These are phyloP conservation scores for Beris morrisii DNA, from an alignment of 2,888 invertebrate species.

Conservation along the genomic window DNA sequence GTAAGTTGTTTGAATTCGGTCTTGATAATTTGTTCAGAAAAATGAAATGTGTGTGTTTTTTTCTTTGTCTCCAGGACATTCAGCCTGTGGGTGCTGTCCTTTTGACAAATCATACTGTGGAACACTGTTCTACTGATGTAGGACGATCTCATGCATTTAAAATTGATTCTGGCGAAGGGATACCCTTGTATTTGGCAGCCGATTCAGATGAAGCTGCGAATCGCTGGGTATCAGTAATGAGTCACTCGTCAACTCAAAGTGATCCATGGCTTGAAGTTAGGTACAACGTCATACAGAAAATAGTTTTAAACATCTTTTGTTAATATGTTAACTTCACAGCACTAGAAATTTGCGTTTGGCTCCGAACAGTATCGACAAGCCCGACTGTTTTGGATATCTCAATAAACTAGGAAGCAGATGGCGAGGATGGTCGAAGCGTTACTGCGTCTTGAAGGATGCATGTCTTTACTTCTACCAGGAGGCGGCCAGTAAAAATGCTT, in stretches of 20 bases:
- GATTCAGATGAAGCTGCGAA: slow-evolving; percentile 72
- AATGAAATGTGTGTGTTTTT: neutral
- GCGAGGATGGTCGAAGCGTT: slow-evolving; percentile 88
- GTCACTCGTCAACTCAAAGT: slow-evolving; percentile 75
- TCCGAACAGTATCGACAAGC: slow-evolving; percentile 75
- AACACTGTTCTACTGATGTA: slow-evolving; percentile 55
- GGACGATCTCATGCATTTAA: slow-evolving; percentile 72
- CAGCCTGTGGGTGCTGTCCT: slow-evolving; percentile 89
- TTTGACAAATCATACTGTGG: slow-evolving; percentile 79
- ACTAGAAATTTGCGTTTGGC: slow-evolving; percentile 79
- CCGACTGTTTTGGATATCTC: slow-evolving; percentile 92
- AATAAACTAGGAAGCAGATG: slow-evolving; percentile 83
- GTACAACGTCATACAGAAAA: slow-evolving; percentile 40
- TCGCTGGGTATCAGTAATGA: slow-evolving; percentile 77
- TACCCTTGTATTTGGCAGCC: slow-evolving; percentile 77
- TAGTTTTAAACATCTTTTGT: neutral
- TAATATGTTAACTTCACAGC: slow-evolving; percentile 52
- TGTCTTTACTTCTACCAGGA: slow-evolving; percentile 93
- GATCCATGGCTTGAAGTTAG: slow-evolving; percentile 68
- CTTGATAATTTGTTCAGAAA: slow-evolving; percentile 3
- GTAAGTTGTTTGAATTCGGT: slow-evolving; percentile 59
- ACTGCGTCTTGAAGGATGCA: slow-evolving; percentile 93
- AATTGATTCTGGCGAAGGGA: slow-evolving; percentile 70
- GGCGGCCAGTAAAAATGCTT: slow-evolving; percentile 81
- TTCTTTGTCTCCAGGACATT: slow-evolving; percentile 64